Evolutionary conservation across 23 tunicate species (phyloP).

Genomic region (Botrylloides violaceus): DNA sequence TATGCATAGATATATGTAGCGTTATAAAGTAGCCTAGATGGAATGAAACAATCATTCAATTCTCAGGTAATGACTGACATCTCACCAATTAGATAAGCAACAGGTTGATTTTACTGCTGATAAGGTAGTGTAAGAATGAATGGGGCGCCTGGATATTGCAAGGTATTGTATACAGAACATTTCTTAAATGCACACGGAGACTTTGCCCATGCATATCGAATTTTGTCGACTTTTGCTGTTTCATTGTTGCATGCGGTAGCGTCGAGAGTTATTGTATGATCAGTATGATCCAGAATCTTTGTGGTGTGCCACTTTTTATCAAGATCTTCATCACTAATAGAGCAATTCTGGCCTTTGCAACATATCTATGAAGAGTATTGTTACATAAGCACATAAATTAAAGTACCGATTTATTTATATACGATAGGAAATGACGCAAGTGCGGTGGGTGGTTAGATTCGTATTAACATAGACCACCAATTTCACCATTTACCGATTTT

Average conservation of each 20-base stretch:
- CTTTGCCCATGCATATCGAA: conserved; percentile 53
- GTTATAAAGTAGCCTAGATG: too few relatives aligned
- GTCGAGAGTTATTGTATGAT: conserved; percentile 22
- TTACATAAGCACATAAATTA: too few relatives aligned
- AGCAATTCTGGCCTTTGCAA: conserved; percentile 28
- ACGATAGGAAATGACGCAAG: too few relatives aligned
- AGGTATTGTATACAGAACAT: conserved; percentile 53
- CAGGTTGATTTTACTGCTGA: too few relatives aligned
- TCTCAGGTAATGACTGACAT: too few relatives aligned
- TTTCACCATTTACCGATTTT: too few relatives aligned
- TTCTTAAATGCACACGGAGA: conserved; percentile 68
- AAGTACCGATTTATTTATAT: too few relatives aligned
- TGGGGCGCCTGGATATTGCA: conserved; percentile 53
- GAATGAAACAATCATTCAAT: too few relatives aligned
- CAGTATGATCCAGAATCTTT: conserved; percentile 20
- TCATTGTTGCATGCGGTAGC: conserved; percentile 4
- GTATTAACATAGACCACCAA: too few relatives aligned
- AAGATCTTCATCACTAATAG: conserved; percentile 4
- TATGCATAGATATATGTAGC: too few relatives aligned
- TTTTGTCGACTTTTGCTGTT: conserved; percentile 1
- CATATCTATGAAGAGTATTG: conserved; percentile 34
- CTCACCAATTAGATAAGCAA: too few relatives aligned
- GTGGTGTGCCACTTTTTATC: conserved; percentile 19
- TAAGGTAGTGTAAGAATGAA: conserved; percentile 10
- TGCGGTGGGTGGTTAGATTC: too few relatives aligned